Base-by-base conservation (phyloP, 2,888 invertebrate genomes). In the Hypselothyrea guttata region DNA sequence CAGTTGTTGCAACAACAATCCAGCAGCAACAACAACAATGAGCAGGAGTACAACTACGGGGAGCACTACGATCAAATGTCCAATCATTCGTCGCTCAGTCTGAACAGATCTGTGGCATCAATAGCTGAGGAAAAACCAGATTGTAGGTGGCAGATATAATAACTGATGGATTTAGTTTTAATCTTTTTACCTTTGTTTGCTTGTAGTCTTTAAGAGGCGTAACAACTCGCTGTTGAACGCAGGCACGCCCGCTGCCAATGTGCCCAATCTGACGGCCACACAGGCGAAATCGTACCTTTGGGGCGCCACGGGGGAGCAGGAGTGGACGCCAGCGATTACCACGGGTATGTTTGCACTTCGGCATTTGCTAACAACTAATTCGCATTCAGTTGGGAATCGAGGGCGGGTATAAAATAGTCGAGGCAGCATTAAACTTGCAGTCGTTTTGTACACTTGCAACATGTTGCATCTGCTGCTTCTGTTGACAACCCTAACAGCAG, bases 261-360 rank as follows among this genome's bases (percentile, higher is more conserved):
- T 74, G 31, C 71, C 75, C 42, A 78, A 71, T 44, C 59, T 77
- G 18, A 74, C 84, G 2, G 77, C 88, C 18, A 83, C 88, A 11
- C 90, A 90, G 38, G 86, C 90, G 0, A 90, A 90, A 59, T 90
- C 88, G 0, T 91, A 95, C 28, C 91, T 97, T 41, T 98, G 98
- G 97, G 98, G 98, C 16, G 97, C 97, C 2, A 98, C 98, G 0
- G 98, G 98, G 31, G 98, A 98, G 89, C 98, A 98, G 89, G 97
- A 98, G 89, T 98, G 98, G 98, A 97, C 97, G 1, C 97, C 98
- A 0, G 97, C 97, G 22, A 92, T 98, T 58, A 98, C 97, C 2
- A 98, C 98, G 91, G 98, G 98, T 87, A 75, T 73, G 58, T 64
- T 65, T 49, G 48, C 47, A 31, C n/a, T 22, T 22, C 22, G 45